phyloP scores from a whole-genome alignment of 1,140 invertebrate species.

The Drosophila pachea region DNA sequence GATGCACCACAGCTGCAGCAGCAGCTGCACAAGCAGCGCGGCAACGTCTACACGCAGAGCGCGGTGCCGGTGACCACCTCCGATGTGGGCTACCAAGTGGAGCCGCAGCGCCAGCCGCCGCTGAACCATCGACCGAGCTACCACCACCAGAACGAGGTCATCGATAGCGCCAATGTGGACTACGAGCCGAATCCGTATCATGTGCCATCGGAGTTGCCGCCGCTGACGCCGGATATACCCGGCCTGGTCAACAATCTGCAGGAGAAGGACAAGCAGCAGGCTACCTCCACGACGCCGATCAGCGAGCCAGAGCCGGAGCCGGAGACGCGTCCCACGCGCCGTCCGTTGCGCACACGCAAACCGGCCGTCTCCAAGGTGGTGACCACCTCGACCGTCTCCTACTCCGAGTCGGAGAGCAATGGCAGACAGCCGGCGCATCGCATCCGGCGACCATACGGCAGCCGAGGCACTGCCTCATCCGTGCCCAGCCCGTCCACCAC shows the following conservation, averaged over 20 bases:
- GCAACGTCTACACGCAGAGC: conserved; percentile 61
- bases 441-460: conserved; percentile 64
- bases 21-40: conserved; percentile 60
- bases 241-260: conserved; percentile 82
- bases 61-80: conserved; percentile 57
- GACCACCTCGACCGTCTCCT: conserved; percentile 65
- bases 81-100: conserved; percentile 65
- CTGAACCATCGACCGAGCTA: conserved; percentile 66
- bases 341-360: conserved; percentile 69
- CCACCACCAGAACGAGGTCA: conserved; percentile 70
- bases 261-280: conserved; percentile 78
- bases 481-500: conserved; percentile 46
- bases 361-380: conserved; percentile 64
- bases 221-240: conserved; percentile 81
- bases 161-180: conserved; percentile 68
- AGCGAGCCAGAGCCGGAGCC: conserved; percentile 72
- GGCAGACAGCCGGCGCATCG: conserved; percentile 58
- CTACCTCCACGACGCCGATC: conserved; percentile 55
- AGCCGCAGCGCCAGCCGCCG: conserved; percentile 44
- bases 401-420: conserved; percentile 65
- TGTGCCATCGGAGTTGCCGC: conserved; percentile 79
- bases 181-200: conserved; percentile 77
- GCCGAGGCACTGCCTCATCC: conserved; percentile 41
- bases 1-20: conserved; percentile 43
- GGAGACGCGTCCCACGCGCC: conserved; percentile 78